Evolutionary conservation across 2,888 invertebrate genomes (phyloP), one percentile per base, ranked within the genome.

Genomic region (Lissonota sp.): DNA sequence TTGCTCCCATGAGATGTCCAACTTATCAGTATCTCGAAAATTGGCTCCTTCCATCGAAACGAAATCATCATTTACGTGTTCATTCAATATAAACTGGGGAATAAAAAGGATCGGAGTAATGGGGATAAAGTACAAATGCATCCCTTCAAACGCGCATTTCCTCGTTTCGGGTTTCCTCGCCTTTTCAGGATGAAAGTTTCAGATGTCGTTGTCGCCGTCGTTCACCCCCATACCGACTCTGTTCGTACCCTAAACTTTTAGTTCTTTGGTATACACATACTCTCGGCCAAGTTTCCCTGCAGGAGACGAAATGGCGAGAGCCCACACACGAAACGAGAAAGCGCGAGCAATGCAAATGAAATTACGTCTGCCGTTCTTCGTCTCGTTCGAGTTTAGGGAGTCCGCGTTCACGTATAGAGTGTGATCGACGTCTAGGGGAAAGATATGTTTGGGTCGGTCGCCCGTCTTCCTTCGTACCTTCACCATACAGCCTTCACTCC

Each of bases 331-430:
- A 16, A 66, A 64, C 44, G 39, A 12, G 37, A 42, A 55, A 69
- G 57, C 37, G 37, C 76, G 72, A 74, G 78, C 82, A 74, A 83
- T 87, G 84, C 85, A 88, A 88, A 88, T 88, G 86, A 86, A 88
- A 88, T 88, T 88, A 88, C 87, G 70, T 60, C 84, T 83, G 66
- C 79, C 84, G 76, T 82, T 86, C 82, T 64, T 67, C 66, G 46
- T 58, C 26, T 58, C 60, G 42, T 64, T 46, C 37, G 40, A 3
- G n/a, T 26, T 26, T 1, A 26, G 57, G 44, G 39, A 58, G 70
- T 70, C 55, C 14, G 49, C 12, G 26, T 26, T 26, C 26, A 70
- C 70, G 49, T 8, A n/a, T n/a, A 49, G 46, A 8, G 67, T 26
- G 51, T 67, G 70, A 79, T 79, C 79, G 70, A 64, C 73, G 55